These are phyloP conservation scores for Linnaemya vulpina DNA, from an alignment of 2,888 invertebrate genomes.

Conservation along the genomic window DNA sequence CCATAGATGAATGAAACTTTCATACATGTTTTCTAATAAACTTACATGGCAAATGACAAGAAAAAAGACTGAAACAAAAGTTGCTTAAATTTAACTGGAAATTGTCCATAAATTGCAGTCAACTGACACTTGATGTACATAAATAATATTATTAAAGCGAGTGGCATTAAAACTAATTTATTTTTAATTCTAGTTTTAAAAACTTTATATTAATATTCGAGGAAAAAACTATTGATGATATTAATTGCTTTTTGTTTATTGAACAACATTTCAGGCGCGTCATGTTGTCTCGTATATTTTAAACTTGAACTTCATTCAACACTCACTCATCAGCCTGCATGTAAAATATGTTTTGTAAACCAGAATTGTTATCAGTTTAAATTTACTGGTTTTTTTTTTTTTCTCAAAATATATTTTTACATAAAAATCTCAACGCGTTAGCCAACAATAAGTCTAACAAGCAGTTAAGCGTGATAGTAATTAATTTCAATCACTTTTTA, in stretches of 20 bases:
- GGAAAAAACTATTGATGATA: slow-evolving; percentile 3
- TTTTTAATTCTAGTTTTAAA: slow-evolving; percentile 19
- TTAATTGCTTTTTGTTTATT: slow-evolving; percentile 7
- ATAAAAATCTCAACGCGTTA: slow-evolving; percentile 17
- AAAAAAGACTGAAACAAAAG: neutral
- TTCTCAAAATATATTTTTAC: neutral
- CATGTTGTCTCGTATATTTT: neutral
- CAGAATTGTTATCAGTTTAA: slow-evolving; percentile 8
- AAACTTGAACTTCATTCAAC: neutral
- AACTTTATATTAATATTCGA: neutral
- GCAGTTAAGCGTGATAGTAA: neutral
- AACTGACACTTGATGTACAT: slow-evolving; percentile 23
- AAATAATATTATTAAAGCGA: slow-evolving; percentile 10
- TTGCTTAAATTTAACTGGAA: slow-evolving; percentile 26
- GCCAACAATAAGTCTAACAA: slow-evolving; percentile 21
- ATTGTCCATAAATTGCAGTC: slow-evolving; percentile 23
- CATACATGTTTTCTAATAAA: neutral
- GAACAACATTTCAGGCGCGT: slow-evolving; percentile 43
- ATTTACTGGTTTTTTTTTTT: neutral
- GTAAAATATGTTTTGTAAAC: slow-evolving; percentile 8
- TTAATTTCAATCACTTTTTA: neutral
- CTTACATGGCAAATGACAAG: neutral
- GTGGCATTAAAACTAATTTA: neutral
- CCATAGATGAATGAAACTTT: neutral
- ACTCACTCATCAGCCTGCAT: neutral